Conservation (phyloP, 2,113 vertebrate species). For the Passer montanus region DNA sequence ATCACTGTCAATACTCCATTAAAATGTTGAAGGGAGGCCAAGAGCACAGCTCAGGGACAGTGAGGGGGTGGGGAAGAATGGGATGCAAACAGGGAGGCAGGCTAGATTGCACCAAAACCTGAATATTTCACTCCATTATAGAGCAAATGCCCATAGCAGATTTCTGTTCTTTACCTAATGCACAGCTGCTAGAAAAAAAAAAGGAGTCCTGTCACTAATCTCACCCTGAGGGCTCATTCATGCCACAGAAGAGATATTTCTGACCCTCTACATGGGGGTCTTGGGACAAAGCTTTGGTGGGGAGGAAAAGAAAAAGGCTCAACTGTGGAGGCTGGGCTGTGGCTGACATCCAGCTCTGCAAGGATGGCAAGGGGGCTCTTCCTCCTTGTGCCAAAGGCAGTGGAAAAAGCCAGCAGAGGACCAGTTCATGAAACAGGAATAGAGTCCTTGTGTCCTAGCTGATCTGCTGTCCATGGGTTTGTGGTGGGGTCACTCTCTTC, state of each 20-base stretch:
- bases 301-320: neutral
- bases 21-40: conserved; percentile 40
- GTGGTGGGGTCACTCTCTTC: neutral
- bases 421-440: neutral
- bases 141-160: neutral
- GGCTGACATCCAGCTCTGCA: fast-evolving
- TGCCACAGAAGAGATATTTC: neutral
- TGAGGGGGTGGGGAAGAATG: neutral
- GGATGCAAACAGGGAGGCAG: neutral
- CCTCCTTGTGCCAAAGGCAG: neutral
- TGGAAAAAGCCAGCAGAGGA: neutral
- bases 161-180: neutral
- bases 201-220: neutral
- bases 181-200: neutral
- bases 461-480: neutral
- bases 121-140: neutral
- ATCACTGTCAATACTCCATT: conserved; percentile 23
- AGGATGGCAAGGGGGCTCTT: neutral
- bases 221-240: neutral
- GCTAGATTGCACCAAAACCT: neutral
- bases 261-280: neutral
- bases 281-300: neutral
- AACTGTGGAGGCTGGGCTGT: neutral
- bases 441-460: neutral
- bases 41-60: neutral